A percentile compares a stretch with the other conserved stretches of the same genome.
Evolutionary conservation across 2,113 vertebrate species (phyloP).

Genomic region (Mobula birostris): DNA sequence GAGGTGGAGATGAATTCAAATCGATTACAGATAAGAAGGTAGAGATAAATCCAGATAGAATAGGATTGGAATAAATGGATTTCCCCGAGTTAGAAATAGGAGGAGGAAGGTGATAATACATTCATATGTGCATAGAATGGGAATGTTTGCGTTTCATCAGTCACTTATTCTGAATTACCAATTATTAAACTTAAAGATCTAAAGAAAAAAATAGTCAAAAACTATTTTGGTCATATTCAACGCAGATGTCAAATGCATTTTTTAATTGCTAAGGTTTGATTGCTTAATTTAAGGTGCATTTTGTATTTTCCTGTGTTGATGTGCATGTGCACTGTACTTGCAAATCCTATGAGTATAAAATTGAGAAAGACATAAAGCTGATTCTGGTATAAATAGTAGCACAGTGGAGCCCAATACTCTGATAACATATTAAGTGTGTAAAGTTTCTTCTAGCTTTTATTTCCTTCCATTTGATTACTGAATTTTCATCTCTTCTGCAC

Average conservation of each 20-base stretch:
- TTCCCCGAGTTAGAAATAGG: neutral
- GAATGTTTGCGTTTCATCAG: neutral
- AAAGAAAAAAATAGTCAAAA: neutral
- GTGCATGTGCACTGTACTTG: neutral
- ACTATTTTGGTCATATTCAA: neutral
- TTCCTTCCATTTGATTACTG: neutral
- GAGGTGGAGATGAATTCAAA: constrained; percentile 27
- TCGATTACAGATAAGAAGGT: constrained; percentile 26
- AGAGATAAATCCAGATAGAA: constrained; percentile 16
- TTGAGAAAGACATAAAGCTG: neutral
- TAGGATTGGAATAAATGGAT: constrained; percentile 33
- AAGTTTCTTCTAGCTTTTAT: neutral
- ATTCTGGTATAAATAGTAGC: neutral
- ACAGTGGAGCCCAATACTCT: neutral
- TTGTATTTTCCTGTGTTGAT: neutral
- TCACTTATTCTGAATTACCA: neutral
- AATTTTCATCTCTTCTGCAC: no score
- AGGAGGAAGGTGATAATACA: neutral
- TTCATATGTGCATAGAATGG: neutral
- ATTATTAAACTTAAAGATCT: neutral
- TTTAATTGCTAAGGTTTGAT: neutral
- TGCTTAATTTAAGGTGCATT: neutral
- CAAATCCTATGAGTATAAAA: neutral
- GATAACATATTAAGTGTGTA: neutral
- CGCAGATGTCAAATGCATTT: neutral